phyloP scores from a whole-genome alignment of 2,797 vertebrate genomes.

The Melanogrammus aeglefinus region DNA sequence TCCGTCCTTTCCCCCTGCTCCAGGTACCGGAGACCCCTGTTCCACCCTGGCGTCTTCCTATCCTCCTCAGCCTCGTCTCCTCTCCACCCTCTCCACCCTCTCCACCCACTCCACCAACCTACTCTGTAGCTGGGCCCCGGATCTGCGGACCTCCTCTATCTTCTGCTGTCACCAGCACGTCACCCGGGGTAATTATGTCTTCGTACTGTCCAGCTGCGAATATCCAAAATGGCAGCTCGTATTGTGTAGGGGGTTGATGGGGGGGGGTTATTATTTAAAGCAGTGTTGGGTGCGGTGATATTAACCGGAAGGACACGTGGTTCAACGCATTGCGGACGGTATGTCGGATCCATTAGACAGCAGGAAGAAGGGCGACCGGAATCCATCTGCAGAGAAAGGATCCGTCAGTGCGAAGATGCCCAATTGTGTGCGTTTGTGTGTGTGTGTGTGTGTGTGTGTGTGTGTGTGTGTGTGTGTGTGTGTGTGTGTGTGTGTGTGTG shows the following conservation, averaged over 20 bases:
- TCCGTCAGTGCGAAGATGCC: constrained; percentile 57
- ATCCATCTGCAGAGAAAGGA: constrained; percentile 61
- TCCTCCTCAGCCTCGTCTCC: constrained; percentile 36
- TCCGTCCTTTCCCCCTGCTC: constrained; percentile 63
- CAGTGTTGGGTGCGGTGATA: constrained; percentile 34
- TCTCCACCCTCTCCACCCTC: constrained; percentile 33
- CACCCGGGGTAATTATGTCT: constrained; percentile 62
- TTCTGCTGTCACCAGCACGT: constrained; percentile 61
- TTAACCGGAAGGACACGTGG: constrained; percentile 38
- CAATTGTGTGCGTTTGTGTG: constrained; percentile 54
- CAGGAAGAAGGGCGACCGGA: constrained; percentile 29
- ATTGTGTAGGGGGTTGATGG: constrained; percentile 40
- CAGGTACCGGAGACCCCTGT: constrained; percentile 66
- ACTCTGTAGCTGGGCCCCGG: not conserved
- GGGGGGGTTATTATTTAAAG: constrained; percentile 62
- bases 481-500: too few species aligned
- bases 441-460: not conserved
- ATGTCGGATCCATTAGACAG: constrained; percentile 46
- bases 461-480: not conserved
- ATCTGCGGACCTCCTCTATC: constrained; percentile 34
- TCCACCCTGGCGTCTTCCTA: constrained; percentile 58
- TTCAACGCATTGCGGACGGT: constrained; percentile 35
- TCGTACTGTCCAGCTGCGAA: constrained; percentile 49
- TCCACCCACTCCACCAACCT: constrained; percentile 14
- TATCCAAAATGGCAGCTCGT: constrained; percentile 54